These are phyloP conservation scores for Malthinus seriepunctatus DNA, from an alignment of 2,888 invertebrate genomes.

Conservation along the genomic window DNA sequence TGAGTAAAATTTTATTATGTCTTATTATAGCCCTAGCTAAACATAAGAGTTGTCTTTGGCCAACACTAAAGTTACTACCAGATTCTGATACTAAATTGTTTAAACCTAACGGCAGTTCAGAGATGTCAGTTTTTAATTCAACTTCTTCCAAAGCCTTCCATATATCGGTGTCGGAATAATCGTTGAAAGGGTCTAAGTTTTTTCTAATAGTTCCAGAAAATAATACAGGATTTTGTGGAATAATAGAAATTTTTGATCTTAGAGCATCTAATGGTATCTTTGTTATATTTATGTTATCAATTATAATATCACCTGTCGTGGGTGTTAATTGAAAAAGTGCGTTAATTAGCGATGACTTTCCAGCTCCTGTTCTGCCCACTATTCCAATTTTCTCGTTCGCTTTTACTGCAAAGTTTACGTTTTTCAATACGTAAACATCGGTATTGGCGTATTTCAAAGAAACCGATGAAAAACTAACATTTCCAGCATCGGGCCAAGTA, in stretches of 20 bases:
- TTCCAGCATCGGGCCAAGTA: slow-evolving; percentile 73
- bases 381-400: slow-evolving; percentile 72
- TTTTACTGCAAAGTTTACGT: slow-evolving; percentile 67
- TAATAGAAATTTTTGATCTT: slow-evolving; percentile 73
- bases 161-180: slow-evolving; percentile 71
- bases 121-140: slow-evolving; percentile 69
- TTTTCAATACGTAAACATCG: slow-evolving; percentile 73
- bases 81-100: slow-evolving; percentile 71
- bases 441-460: slow-evolving; percentile 71
- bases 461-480: slow-evolving; percentile 68
- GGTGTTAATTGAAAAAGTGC: slow-evolving; percentile 77
- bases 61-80: slow-evolving; percentile 44
- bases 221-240: slow-evolving; percentile 78
- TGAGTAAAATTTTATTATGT: slow-evolving; percentile 26
- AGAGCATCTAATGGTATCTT: slow-evolving; percentile 71
- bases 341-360: slow-evolving; percentile 70
- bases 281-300: slow-evolving; percentile 72
- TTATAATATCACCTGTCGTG: slow-evolving; percentile 71
- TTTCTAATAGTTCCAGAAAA: slow-evolving; percentile 82
- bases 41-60: slow-evolving; percentile 66
- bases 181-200: slow-evolving; percentile 84
- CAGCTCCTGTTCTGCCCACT: slow-evolving; percentile 69
- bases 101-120: slow-evolving; percentile 64
- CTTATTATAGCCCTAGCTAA: slow-evolving; percentile 63
- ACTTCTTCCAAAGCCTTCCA: slow-evolving; percentile 82